Conservation (phyloP, 2,113 vertebrate genomes). For the Protomyctophum bolini region DNA sequence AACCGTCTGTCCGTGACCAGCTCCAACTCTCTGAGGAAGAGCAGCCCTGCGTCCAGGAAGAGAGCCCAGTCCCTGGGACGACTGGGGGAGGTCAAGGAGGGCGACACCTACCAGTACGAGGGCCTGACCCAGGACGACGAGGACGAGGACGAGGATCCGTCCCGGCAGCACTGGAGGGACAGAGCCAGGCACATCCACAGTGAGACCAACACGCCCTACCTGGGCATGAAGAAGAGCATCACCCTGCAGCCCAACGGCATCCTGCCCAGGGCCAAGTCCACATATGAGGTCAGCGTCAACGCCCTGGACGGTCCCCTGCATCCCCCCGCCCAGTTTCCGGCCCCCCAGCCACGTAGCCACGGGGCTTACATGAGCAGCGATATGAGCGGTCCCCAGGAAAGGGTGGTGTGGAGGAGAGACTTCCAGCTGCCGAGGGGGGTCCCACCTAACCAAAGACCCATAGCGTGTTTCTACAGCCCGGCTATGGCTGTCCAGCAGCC, state of each 20-base stretch:
- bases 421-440: conserved; percentile 73
- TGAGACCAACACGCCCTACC: conserved; percentile 86
- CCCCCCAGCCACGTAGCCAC: conserved; percentile 54
- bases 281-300: conserved; percentile 81
- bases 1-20: conserved; percentile 95
- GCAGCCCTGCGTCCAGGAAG: conserved; percentile 87
- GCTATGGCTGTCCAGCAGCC: conserved; percentile 76
- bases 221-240: conserved; percentile 82
- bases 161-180: conserved; percentile 85
- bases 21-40: conserved; percentile 92
- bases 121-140: conserved; percentile 77
- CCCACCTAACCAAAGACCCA: conserved; percentile 80
- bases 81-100: conserved; percentile 88
- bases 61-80: conserved; percentile 92
- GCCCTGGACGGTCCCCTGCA: conserved; percentile 58
- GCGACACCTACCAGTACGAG: conserved; percentile 88
- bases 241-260: conserved; percentile 86
- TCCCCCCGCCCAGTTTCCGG: conserved; percentile 48
- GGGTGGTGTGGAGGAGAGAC: conserved; percentile 78
- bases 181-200: conserved; percentile 82
- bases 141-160: conserved; percentile 62
- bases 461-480: conserved; percentile 83
- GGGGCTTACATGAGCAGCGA: conserved; percentile 63
- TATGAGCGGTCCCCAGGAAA: conserved; percentile 74
- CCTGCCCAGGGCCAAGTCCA: conserved; percentile 87